Base-by-base conservation (phyloP, 1,140 invertebrate species). In the Drosophila gunungcola region DNA sequence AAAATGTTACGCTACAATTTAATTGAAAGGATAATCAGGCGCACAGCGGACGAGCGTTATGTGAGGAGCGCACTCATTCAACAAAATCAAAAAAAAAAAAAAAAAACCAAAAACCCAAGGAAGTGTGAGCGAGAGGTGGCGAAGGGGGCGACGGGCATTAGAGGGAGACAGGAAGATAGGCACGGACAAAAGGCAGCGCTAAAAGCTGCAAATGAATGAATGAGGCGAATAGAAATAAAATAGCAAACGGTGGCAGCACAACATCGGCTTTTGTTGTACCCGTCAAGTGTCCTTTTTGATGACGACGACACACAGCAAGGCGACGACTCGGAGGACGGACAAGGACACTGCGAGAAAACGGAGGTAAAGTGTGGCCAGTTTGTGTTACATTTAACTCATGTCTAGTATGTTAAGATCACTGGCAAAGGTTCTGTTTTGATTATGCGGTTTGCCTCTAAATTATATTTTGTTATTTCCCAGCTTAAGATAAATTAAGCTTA, bases 1-100 rank as follows among this genome's bases (percentile, higher is more conserved):
- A 89, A 89, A 89, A 89, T 89, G 84, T 89, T 89, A 89, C 84
- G 84, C 85, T 89, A 89, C 84, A 89, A 89, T 84, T 89, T 89
- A 89, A 89, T 89, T 89, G 84, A 89, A 89, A 89, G 84, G 84
- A 89, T 89, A 89, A 89, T 89, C 84, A 89, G 84, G 84, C 46
- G 85, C 83, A 88, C 74, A 79, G 82, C 79, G 83, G 80, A 72
- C 62, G 79, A 48, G 74, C 78, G 60, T 62, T 62, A 62, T 68
- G 62, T 60, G 73, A 81, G 73, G 73, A 77, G 67, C 61, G 52
- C 78, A 60, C 64, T 65, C 79, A 73, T 49, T 54, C 45, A 68
- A 60, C 48, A 16, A 25, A 16, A 7, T n/a, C 39, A 65, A 56
- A 42, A 4, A 48, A 48, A 48, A 25, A 36, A 34, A 32, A 32